A percentile compares a stretch with the other conserved stretches of the same genome.
These are phyloP conservation scores for Takifugu flavidus DNA, from an alignment of 2,113 vertebrate species.

Conservation along the genomic window DNA sequence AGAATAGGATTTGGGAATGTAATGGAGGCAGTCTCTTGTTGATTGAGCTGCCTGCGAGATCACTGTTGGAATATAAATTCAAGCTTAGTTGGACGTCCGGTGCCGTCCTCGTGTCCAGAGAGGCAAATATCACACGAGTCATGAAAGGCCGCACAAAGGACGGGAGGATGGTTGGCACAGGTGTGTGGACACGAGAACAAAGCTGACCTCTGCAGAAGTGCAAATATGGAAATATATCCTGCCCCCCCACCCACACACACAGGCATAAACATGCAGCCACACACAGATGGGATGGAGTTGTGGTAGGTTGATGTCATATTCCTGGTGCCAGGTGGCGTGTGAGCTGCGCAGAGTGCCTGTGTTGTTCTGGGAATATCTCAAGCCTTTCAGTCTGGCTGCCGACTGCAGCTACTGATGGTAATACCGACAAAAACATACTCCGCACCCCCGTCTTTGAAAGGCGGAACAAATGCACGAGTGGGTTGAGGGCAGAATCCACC, in stretches of 20 bases:
- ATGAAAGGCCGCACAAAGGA: too few relatives aligned
- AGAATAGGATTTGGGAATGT: slow-evolving; percentile 54
- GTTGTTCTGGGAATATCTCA: slow-evolving; percentile 29
- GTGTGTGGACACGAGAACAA: too few relatives aligned
- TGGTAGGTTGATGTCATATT: slow-evolving; percentile 7
- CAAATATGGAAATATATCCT: too few relatives aligned
- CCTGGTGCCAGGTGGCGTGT: slow-evolving; percentile 26
- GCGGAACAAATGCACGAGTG: background rate
- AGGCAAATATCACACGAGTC: background rate
- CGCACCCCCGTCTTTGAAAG: background rate
- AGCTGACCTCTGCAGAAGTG: too few relatives aligned
- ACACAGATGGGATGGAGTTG: background rate
- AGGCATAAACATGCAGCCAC: background rate
- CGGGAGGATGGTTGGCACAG: too few relatives aligned
- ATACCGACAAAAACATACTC: slow-evolving; percentile 16
- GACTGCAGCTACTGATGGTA: slow-evolving; percentile 36
- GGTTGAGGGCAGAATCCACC: background rate
- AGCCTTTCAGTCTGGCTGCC: slow-evolving; percentile 25
- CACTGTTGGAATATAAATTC: slow-evolving; percentile 53
- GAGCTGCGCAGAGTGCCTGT: slow-evolving; percentile 12
- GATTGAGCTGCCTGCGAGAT: slow-evolving; percentile 28
- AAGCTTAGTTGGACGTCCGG: slow-evolving; percentile 21
- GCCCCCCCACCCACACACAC: too few relatives aligned
- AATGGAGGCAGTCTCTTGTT: slow-evolving; percentile 43
- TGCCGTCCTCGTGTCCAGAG: slow-evolving; percentile 32